Evolutionary conservation across 2,888 invertebrate species (phyloP).

Genomic region (Synergus laeviventris): DNA sequence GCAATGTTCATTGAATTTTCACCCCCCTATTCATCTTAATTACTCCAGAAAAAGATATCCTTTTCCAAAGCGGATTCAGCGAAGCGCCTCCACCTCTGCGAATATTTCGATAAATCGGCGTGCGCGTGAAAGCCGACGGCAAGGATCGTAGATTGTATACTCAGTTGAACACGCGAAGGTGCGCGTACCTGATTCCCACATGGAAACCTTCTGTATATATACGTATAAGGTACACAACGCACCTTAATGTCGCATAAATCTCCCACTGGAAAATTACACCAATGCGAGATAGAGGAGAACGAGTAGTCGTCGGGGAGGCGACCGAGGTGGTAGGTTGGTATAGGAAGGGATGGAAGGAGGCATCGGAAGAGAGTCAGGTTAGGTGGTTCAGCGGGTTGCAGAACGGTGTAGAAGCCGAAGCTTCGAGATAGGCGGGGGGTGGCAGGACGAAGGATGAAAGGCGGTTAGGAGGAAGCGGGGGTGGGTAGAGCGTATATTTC

Average conservation of each 20-base stretch:
- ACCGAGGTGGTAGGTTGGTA: slow-evolving; percentile 47
- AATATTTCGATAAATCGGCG: slow-evolving; percentile 68
- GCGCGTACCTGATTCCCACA: slow-evolving; percentile 15
- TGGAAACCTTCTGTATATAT: slow-evolving; percentile 31
- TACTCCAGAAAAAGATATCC: slow-evolving; percentile 34
- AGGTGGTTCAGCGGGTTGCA: slow-evolving; percentile 44
- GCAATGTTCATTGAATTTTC: background rate
- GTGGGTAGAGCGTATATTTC: slow-evolving; percentile 54
- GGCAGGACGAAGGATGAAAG: slow-evolving; percentile 49
- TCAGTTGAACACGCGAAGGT: slow-evolving; percentile 20
- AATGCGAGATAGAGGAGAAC: slow-evolving; percentile 62
- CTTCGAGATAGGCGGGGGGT: slow-evolving; percentile 49
- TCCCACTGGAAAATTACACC: slow-evolving; percentile 74
- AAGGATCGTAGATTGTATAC: slow-evolving; percentile 29
- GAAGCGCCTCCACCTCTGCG: background rate
- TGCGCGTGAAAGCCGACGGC: slow-evolving; percentile 55
- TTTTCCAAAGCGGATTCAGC: background rate
- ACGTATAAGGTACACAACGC: slow-evolving; percentile 57
- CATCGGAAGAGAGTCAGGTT: slow-evolving; percentile 39
- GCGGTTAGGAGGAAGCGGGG: slow-evolving; percentile 47
- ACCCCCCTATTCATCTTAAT: slow-evolving; percentile 51
- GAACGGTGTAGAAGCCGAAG: slow-evolving; percentile 54
- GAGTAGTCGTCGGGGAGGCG: slow-evolving; percentile 49
- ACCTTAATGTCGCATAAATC: slow-evolving; percentile 75
- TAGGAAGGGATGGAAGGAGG: slow-evolving; percentile 48